Evolutionary conservation across 2,113 vertebrate species (phyloP), one percentile per base, ranked within the genome.

Genomic region (Corvus cornix): DNA sequence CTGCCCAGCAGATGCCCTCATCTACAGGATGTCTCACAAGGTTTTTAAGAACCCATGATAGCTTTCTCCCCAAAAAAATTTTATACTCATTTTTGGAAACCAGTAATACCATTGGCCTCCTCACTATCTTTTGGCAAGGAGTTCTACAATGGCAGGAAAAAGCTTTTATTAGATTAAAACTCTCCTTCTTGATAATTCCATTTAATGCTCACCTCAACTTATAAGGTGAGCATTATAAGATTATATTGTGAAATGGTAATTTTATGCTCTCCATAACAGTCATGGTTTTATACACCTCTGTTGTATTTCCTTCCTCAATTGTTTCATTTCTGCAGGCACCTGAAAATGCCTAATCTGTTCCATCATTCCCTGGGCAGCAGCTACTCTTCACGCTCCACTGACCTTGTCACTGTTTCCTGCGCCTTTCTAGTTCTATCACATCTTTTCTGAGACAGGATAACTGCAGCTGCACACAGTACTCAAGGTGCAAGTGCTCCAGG

Each of bases 291-390:
- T 83, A 74, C 1, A 5, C 30, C 39, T 78, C 55, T 49, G 31
- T 55, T 2, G 0, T 74, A 84, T 56, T 90, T 93, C 48, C 39
- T 22, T 84, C 46, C 52, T 90, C 72, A 69, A 13, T 31, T 70
- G 56, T 91, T 91, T 94, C 43, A 72, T 91, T 95, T 89, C 69
- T 84, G 87, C 87, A 93, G 81, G 68, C 81, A 94, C 43, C 56
- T 95, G 83, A 87, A 93, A 92, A 78, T 64, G 58, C 60, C 73
- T 87, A 11, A 93, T 78, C 64, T 81, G 64, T 89, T 93, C 66
- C 60, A 63, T 49, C 1, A 6, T 76, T 89, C 76, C 80, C 86
- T 1, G 8, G 56, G 91, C 83, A 93, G 76, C 89, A 91, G 75
- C 74, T 73, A 59, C 66, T 90, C 82, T 43, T 72, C 81, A 93